Evolutionary conservation across 2,888 invertebrate genomes (phyloP).

Genomic region (Nephrotoma guestfalica): DNA sequence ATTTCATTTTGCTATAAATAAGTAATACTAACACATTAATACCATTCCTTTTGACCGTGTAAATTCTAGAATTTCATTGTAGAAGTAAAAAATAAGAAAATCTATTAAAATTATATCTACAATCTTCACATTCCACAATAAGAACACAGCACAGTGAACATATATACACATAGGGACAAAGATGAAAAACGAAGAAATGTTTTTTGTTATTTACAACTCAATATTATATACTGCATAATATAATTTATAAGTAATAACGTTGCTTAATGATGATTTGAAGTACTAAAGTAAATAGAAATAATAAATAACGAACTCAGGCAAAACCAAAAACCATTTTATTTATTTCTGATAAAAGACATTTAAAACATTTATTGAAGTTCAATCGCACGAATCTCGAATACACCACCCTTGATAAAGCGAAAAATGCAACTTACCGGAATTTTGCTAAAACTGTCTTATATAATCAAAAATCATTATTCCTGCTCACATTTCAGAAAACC

Average conservation of each 20-base stretch:
- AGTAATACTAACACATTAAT: neutral
- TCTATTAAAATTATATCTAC: neutral
- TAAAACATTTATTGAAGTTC: too few species aligned
- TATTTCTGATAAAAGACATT: neutral
- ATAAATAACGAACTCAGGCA: neutral
- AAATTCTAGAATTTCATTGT: neutral
- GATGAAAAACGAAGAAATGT: neutral
- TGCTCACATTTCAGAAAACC: too few species aligned
- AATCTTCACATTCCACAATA: neutral
- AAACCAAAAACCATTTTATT: neutral
- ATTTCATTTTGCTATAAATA: neutral
- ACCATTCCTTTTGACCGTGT: neutral
- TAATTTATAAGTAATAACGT: neutral
- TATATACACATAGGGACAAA: neutral
- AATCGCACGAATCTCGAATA: too few species aligned
- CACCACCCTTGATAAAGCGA: too few species aligned
- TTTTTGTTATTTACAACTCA: neutral
- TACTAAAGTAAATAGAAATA: neutral
- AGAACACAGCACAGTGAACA: too few species aligned
- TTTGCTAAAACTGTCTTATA: too few species aligned
- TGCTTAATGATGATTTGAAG: neutral
- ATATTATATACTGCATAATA: neutral
- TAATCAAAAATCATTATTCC: too few species aligned
- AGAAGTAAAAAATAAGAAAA: neutral
- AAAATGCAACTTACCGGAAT: too few species aligned